phyloP scores from a whole-genome alignment of 1,140 invertebrate genomes.

The Euura saliciscinereae region DNA sequence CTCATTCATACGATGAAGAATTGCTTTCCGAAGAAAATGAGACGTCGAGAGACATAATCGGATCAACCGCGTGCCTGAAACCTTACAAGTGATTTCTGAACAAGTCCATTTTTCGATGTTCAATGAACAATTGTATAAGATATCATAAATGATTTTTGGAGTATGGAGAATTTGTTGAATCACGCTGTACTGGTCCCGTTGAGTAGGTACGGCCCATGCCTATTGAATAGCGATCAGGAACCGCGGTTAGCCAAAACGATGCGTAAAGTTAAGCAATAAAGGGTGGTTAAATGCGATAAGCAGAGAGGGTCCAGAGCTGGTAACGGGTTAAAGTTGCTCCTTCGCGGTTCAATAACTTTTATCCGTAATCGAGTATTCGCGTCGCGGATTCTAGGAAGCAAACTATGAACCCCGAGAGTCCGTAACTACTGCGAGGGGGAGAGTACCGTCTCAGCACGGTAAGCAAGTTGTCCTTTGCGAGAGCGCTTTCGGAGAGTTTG shows the following conservation, averaged over 20 bases:
- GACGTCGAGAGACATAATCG: too few species aligned
- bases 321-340: neutral
- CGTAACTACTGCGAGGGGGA: neutral
- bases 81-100: too few species aligned
- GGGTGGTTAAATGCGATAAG: neutral
- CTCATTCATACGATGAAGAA: too few species aligned
- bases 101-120: too few species aligned
- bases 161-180: too few species aligned
- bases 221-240: neutral
- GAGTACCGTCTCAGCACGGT: neutral
- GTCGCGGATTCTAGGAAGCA: neutral
- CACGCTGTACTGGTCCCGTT: too few species aligned
- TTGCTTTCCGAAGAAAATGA: too few species aligned
- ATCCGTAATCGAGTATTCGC: slow-evolving; percentile 3
- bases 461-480: neutral
- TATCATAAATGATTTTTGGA: too few species aligned
- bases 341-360: neutral
- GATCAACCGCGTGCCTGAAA: too few species aligned
- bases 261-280: slow-evolving; percentile 2
- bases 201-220: too few species aligned
- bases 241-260: neutral
- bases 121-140: too few species aligned
- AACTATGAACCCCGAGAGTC: neutral
- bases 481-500: too few species aligned
- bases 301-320: neutral